Evolutionary conservation across 2,888 invertebrate genomes (phyloP).

Genomic region (Xylota segnis): DNA sequence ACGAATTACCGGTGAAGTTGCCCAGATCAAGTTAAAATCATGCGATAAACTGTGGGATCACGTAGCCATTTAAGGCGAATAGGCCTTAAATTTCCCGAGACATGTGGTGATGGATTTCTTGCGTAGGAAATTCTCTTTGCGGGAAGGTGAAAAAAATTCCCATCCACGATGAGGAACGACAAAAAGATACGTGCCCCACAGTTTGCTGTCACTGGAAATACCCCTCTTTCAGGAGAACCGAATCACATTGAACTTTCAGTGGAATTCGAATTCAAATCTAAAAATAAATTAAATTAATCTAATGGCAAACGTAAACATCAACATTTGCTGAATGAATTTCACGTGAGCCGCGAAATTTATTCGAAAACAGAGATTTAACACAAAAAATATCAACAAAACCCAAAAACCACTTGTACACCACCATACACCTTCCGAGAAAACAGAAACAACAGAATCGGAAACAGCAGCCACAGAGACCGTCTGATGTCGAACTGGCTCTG

Average conservation of each 20-base stretch:
- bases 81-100: neutral
- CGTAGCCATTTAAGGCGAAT: conserved; percentile 21
- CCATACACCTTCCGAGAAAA: neutral
- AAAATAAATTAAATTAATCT: conserved; percentile 19
- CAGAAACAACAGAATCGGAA: neutral
- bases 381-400: conserved; percentile 1
- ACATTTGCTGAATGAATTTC: conserved; percentile 27
- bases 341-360: conserved; percentile 24
- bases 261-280: neutral
- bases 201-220: neutral
- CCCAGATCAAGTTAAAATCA: conserved; percentile 14
- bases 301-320: conserved; percentile 21
- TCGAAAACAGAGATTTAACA: neutral
- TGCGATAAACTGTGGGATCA: conserved; percentile 6
- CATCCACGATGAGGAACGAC: neutral
- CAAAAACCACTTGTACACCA: conserved; percentile 1
- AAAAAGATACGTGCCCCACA: neutral
- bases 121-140: conserved; percentile 1
- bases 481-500: neutral
- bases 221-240: neutral
- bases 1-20: conserved; percentile 8
- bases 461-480: neutral
- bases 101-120: conserved; percentile 15
- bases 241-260: neutral
- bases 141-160: too few relatives aligned